Evolutionary conservation across 2,888 invertebrate species (phyloP), one percentile per base, ranked within the genome.

Genomic region (Colletes collaris): DNA sequence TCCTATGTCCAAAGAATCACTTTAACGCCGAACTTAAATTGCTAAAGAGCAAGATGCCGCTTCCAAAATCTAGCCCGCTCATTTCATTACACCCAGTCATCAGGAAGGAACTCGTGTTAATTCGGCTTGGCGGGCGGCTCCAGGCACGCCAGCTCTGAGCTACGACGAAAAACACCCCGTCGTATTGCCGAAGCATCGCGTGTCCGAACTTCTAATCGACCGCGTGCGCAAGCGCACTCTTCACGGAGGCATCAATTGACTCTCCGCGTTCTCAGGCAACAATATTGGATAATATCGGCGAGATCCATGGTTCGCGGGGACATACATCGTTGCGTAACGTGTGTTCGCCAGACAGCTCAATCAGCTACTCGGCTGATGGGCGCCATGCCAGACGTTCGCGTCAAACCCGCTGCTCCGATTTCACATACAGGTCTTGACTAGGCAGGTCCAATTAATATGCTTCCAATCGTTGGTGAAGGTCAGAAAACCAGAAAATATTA

Each of bases 111-210:
- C n/a, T n/a, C n/a, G n/a, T n/a, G n/a, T n/a, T n/a, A n/a, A n/a
- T n/a, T n/a, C 56, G 56, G 56, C 56, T 56, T 35, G 56, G 56
- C 56, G 35, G 35, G 35, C 56, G 56, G 56, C 56, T 56, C 35
- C 19, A 56, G n/a, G 10, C 56, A 56, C 2, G 10, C 56, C 2
- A n/a, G 56, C 35, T 10, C 56, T 56, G 2, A 35, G 56, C 35
- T 56, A 56, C 11, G 56, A 56, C 2, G 56, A 56, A 56, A 56
- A 35, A 11, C 56, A 35, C 11, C 19, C 19, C 35, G 27, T 10
- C n/a, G n/a, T n/a, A n/a, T n/a, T n/a, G n/a, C n/a, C n/a, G n/a
- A n/a, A n/a, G n/a, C n/a, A n/a, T n/a, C 55, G 55, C 6, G 0
- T 56, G 3, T 56, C 56, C 0, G 56, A 56, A 27, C 56, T 56